Conservation (phyloP, 2,888 invertebrate species). For the Epicampocera succincta region DNA sequence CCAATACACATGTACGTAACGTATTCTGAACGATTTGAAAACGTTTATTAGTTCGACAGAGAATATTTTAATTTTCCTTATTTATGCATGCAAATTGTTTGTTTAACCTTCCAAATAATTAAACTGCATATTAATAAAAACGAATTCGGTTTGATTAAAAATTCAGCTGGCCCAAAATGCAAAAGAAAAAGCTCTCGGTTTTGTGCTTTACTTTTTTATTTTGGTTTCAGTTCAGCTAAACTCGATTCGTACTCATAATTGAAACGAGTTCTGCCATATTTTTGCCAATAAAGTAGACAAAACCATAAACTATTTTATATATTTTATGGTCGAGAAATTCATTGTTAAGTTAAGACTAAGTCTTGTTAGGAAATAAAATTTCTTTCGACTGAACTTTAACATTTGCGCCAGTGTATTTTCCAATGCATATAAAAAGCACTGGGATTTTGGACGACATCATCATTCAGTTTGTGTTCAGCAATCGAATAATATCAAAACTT, state of each 20-base stretch:
- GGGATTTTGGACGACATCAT: conserved; percentile 12
- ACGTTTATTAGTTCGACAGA: background rate
- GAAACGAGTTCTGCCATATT: conserved; percentile 4
- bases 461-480: conserved; percentile 55
- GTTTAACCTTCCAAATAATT: conserved; percentile 2
- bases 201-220: background rate
- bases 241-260: background rate
- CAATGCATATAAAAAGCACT: conserved; percentile 43
- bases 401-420: conserved; percentile 6
- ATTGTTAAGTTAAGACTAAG: background rate
- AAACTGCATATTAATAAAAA: background rate
- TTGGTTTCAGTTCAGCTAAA: background rate
- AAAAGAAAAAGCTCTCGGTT: background rate
- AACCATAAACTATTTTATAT: conserved; percentile 1
- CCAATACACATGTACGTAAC: too few relatives aligned
- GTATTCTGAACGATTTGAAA: background rate
- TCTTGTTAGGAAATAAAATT: background rate
- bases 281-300: background rate
- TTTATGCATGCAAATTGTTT: conserved; percentile 2
- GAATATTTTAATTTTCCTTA: background rate
- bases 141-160: background rate
- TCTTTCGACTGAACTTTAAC: conserved; percentile 33
- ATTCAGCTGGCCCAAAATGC: background rate
- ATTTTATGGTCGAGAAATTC: background rate
- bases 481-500: conserved; percentile 48